Evolutionary conservation across 2,888 invertebrate species (phyloP).

Genomic region (Zelleria hepariella): DNA sequence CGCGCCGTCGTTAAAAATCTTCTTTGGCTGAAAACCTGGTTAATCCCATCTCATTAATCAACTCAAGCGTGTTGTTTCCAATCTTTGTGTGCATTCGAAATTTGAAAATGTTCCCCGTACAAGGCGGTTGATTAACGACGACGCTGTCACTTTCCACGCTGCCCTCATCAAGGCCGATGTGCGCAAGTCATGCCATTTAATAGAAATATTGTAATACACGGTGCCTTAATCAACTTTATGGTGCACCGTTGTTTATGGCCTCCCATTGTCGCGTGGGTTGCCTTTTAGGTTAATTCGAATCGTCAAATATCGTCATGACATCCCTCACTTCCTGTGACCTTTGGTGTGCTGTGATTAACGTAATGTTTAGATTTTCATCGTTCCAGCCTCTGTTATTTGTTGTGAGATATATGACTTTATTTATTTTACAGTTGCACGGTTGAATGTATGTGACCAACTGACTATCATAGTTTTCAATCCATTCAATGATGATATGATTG

Average conservation of each 20-base stretch:
- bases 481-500: no score
- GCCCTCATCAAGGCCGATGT: slow-evolving; percentile 49
- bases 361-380: neutral
- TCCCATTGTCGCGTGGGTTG: neutral
- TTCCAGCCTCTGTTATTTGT: neutral
- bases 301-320: no score
- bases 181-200: slow-evolving; percentile 62
- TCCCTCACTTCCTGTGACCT: neutral
- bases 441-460: no score
- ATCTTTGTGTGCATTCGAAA: slow-evolving; percentile 50
- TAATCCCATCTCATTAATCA: slow-evolving; percentile 51
- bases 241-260: neutral
- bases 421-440: no score
- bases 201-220: slow-evolving; percentile 56
- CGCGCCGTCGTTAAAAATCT: slow-evolving; percentile 8
- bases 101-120: slow-evolving; percentile 54
- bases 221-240: slow-evolving; percentile 44
- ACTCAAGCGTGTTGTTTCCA: slow-evolving; percentile 36
- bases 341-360: neutral
- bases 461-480: no score
- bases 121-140: slow-evolving; percentile 66
- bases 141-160: slow-evolving; percentile 46
- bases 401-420: neutral
- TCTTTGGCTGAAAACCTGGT: slow-evolving; percentile 14
- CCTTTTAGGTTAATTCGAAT: no score